These are phyloP conservation scores for Siphlonurus alternatus DNA, from an alignment of 2,888 invertebrate genomes.

Conservation along the genomic window DNA sequence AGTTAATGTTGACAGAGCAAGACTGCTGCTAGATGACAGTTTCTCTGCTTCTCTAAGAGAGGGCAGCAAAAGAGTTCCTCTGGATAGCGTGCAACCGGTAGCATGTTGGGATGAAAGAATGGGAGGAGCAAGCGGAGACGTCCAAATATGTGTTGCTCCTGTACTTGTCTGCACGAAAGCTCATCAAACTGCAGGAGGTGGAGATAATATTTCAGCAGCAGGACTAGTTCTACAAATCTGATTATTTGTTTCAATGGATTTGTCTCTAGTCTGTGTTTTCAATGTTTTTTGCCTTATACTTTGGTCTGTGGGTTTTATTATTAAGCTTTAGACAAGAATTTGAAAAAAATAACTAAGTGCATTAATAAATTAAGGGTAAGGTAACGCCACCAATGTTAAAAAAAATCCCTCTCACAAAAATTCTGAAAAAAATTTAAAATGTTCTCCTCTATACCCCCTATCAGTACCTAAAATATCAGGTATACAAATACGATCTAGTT, in stretches of 20 bases:
- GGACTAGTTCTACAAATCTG: slow-evolving; percentile 41
- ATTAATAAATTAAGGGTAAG: too few relatives aligned
- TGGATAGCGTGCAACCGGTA: slow-evolving; percentile 54
- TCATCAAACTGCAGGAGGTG: slow-evolving; percentile 67
- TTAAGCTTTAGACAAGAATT: too few relatives aligned
- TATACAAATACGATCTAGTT: too few relatives aligned
- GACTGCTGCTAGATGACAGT: slow-evolving; percentile 63
- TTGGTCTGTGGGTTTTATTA: too few relatives aligned
- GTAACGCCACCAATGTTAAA: too few relatives aligned
- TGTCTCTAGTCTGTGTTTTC: too few relatives aligned
- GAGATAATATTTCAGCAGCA: slow-evolving; percentile 78
- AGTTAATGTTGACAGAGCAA: slow-evolving; percentile 36
- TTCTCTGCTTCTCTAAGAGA: slow-evolving; percentile 50
- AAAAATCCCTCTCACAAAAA: too few relatives aligned
- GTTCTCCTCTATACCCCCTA: too few relatives aligned
- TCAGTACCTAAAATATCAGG: too few relatives aligned
- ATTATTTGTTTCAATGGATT: slow-evolving; percentile 1
- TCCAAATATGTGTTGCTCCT: slow-evolving; percentile 65
- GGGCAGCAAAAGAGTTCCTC: slow-evolving; percentile 37
- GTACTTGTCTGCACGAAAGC: slow-evolving; percentile 69
- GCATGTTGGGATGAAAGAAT: slow-evolving; percentile 62
- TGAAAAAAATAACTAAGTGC: too few relatives aligned
- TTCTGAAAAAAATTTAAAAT: too few relatives aligned
- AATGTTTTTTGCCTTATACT: too few relatives aligned
- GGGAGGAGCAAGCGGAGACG: slow-evolving; percentile 25